Evolutionary conservation across 92 coral and sea anemone genomes (phyloP).

Genomic region (Heliopora coerulea): DNA sequence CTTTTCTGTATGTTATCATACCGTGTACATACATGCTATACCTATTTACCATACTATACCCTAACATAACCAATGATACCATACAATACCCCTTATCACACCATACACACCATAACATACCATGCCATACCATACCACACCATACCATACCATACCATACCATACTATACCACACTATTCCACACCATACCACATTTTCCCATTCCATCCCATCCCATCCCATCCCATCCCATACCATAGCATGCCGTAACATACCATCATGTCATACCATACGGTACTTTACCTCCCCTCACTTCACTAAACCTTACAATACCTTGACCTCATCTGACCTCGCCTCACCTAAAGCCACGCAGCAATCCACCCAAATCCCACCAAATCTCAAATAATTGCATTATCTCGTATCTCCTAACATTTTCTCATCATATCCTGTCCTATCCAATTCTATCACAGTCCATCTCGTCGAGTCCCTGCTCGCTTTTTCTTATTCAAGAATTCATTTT

Average conservation of each 20-base stretch:
- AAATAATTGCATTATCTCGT: background rate
- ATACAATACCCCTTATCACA: background rate
- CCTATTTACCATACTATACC: background rate
- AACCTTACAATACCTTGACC: too few relatives aligned
- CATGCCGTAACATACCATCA: background rate
- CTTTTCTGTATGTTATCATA: too few relatives aligned
- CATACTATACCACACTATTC: background rate
- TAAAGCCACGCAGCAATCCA: background rate
- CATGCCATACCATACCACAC: too few relatives aligned
- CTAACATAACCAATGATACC: background rate
- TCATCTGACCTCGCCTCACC: background rate
- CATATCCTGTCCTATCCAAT: background rate
- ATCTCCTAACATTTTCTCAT: background rate
- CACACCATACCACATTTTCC: background rate
- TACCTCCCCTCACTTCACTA: background rate
- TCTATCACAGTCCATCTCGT: background rate
- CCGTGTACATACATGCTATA: background rate
- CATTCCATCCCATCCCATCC: slow-evolving; percentile 4
- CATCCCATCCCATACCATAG: slow-evolving; percentile 15
- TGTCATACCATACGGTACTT: background rate
- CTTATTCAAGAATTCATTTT: background rate
- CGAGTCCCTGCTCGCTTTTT: background rate
- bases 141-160: background rate
- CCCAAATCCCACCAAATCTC: background rate
- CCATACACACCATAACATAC: background rate